phyloP scores from a whole-genome alignment of 2,797 vertebrate genomes.

The Acrossocheilus fasciatus region DNA sequence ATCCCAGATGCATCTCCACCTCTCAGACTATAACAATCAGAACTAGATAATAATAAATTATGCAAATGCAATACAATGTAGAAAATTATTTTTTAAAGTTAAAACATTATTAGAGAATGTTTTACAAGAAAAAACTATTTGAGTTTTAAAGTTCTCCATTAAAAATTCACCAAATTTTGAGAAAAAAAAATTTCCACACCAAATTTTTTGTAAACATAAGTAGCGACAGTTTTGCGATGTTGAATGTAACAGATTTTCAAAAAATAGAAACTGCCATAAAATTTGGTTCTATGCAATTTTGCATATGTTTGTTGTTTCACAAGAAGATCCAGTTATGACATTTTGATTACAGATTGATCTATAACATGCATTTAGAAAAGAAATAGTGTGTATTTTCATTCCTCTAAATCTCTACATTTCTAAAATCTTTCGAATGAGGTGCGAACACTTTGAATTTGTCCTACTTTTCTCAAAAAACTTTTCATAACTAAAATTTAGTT shows the following conservation, averaged over 20 bases:
- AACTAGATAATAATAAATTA: not conserved
- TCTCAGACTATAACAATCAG: not conserved
- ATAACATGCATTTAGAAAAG: not conserved
- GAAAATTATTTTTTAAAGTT: not conserved
- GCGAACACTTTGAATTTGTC: not conserved
- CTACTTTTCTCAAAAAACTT: not conserved
- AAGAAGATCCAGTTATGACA: too few relatives aligned
- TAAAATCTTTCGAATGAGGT: not conserved
- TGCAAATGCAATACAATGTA: not conserved
- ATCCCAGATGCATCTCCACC: not conserved
- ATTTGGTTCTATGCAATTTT: not conserved
- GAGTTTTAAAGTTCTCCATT: not conserved
- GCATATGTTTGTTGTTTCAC: not conserved
- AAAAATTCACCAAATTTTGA: not conserved
- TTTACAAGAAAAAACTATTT: not conserved
- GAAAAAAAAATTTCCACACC: not conserved
- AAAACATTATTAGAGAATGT: not conserved
- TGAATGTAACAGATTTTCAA: not conserved
- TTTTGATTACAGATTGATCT: not conserved
- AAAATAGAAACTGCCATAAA: not conserved
- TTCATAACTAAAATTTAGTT: not conserved
- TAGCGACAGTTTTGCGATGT: not conserved
- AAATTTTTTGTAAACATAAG: not conserved
- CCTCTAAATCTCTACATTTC: not conserved
- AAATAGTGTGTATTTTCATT: not conserved